Base-by-base conservation (phyloP, 2,113 vertebrate species). In the Empidonax alnorum region DNA sequence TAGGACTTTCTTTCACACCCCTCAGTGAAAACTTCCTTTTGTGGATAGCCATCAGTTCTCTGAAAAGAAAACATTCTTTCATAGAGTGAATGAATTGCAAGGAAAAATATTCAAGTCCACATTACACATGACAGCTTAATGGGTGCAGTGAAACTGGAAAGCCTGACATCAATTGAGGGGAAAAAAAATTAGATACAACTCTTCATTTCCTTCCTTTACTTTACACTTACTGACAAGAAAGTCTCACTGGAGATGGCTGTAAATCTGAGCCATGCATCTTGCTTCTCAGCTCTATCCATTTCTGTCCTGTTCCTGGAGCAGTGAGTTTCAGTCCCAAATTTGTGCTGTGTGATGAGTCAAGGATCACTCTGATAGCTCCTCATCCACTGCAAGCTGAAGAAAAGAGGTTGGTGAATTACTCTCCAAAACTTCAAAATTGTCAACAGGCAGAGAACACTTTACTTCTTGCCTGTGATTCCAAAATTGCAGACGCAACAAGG, bases 401-500 rank as follows among this genome's bases (percentile, higher is more conserved):
- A 93, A 93, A 77, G 14, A 13, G 12, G 8, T 39, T 76, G 61
- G 74, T 84, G 12, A 96, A 96, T 97, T 96, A 95, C 65, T 93
- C 24, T 85, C 21, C 87, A 86, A 91, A 79, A 27, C 63, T 93
- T 93, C 66, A 68, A 91, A 52, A 74, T 53, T 97, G 96, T 97
- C 82, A 94, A 68, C 67, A 95, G 50, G 88, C 78, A 97, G 79
- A 96, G 76, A 97, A 62, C 46, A 67, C 80, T 97, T 97, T 96
- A 86, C 71, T 87, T 97, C 87, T 96, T 82, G 44, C 58, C 90
- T 27, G 21, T 97, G 83, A 96, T 94, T 85, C 80, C 52, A 28
- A 97, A 97, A 97, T 95, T 91, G 67, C 84, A 95, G 94, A 93
- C 93, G 95, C 71, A 97, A 79, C 31, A 94, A 94, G 95, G 79